Percentiles rank a stretch among this genome's conserved stretches.
These are phyloP conservation scores for Nannoperca obscura DNA, from an alignment of 2,797 vertebrate species.

Conservation along the genomic window DNA sequence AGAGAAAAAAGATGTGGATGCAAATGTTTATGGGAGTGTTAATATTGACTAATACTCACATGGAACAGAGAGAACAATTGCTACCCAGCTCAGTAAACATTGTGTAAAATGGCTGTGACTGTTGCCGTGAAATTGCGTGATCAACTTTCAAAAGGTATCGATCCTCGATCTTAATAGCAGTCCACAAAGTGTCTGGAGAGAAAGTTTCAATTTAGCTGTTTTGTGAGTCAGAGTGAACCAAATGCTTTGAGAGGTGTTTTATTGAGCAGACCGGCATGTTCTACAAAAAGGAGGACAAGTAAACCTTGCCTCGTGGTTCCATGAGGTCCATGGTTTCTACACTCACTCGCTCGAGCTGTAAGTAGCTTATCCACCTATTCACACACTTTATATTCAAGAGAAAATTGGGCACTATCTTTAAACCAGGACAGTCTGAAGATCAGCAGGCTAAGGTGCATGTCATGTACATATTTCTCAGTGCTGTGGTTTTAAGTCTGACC, in stretches of 20 bases:
- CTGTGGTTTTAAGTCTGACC: conserved; percentile 44
- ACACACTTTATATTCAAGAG: conserved; percentile 32
- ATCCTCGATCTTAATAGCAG: conserved; percentile 60
- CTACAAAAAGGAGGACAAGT: conserved; percentile 14
- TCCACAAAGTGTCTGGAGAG: conserved; percentile 54
- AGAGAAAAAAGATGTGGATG: conserved; percentile 39
- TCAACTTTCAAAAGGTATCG: conserved; percentile 74
- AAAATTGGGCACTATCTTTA: conserved; percentile 26
- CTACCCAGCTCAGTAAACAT: conserved; percentile 66
- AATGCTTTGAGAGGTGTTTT: conserved; percentile 37
- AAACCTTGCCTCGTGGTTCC: conserved; percentile 14
- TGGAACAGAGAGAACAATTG: conserved; percentile 69
- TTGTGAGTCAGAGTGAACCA: conserved; percentile 38
- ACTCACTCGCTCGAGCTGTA: conserved; percentile 19
- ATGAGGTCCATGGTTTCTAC: conserved; percentile 19
- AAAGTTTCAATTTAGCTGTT: conserved; percentile 68
- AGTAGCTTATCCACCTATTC: conserved; percentile 42
- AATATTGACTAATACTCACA: conserved; percentile 71
- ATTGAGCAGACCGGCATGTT: conserved; percentile 26
- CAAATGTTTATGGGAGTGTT: conserved; percentile 67
- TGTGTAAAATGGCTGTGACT: conserved; percentile 62
- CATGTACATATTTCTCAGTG: conserved; percentile 50
- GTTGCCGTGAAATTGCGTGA: conserved; percentile 72
- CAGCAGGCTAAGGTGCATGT: conserved; percentile 58
- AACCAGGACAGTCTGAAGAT: conserved; percentile 28